Percentiles rank a stretch among this genome's conserved stretches.
These are phyloP conservation scores for Rhinoderma darwinii DNA, from an alignment of 2,113 vertebrate genomes.

Conservation along the genomic window DNA sequence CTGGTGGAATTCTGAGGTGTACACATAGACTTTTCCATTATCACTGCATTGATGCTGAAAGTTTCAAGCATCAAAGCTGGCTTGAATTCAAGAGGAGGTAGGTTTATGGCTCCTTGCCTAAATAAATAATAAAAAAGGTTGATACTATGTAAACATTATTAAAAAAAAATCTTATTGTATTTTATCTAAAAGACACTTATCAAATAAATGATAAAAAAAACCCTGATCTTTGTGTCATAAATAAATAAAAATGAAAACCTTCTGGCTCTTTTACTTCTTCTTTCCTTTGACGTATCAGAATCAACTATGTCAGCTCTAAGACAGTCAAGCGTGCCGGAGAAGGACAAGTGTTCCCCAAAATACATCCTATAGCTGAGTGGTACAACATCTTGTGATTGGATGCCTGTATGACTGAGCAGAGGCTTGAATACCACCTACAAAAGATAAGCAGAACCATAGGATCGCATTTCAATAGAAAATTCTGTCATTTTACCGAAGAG, in stretches of 20 bases:
- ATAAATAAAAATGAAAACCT: constrained; percentile 73
- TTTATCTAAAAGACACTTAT: neutral
- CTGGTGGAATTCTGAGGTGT: constrained; percentile 81
- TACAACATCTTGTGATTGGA: constrained; percentile 90
- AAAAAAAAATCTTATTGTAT: neutral
- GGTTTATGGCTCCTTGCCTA: constrained; percentile 90
- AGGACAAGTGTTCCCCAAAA: constrained; percentile 95
- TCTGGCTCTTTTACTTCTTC: constrained; percentile 87
- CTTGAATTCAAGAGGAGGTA: constrained; percentile 93
- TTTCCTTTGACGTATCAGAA: constrained; percentile 94
- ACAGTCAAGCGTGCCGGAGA: constrained; percentile 94
- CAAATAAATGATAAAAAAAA: neutral
- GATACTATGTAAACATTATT: neutral
- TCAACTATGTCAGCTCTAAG: constrained; percentile 96
- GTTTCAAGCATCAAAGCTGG: constrained; percentile 96
- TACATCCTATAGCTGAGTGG: constrained; percentile 97
- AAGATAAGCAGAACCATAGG: neutral
- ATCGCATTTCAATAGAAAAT: neutral
- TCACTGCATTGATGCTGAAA: constrained; percentile 92
- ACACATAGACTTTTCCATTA: constrained; percentile 91
- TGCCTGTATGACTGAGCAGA: constrained; percentile 89
- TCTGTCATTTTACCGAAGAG: neutral
- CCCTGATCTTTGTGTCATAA: neutral
- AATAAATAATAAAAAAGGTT: neutral
- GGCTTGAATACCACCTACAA: constrained; percentile 95